Base-by-base conservation (phyloP, 2,888 invertebrate species). In the Auanema freiburgensis region DNA sequence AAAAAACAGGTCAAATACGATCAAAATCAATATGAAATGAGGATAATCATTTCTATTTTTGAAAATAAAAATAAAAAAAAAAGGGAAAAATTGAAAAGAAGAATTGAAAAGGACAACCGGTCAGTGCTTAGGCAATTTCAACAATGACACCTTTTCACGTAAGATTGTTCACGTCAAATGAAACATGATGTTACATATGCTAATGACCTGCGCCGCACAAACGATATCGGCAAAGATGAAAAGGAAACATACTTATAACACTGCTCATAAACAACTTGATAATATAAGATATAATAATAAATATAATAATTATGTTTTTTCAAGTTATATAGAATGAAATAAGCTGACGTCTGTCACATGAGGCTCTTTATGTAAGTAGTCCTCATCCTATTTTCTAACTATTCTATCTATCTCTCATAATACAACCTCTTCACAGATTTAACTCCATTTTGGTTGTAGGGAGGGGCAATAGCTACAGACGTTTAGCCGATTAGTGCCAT, bases 101-200 rank as follows among this genome's bases (percentile, higher is more conserved):
- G 8, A 43, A 50, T n/a, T n/a, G 25, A 53, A 43, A 59, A 14
- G 53, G 16, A 59, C 51, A 51, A 24, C 42, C 42, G 46, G 42
- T 21, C 24, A 63, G 51, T 52, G 42, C 56, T 46, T 59, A 56
- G 56, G 59, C 59, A 58, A 64, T 64, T 59, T 64, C 59, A 59
- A 33, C 33, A 33, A 33, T 33, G 33, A 33, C 33, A 33, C 33
- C 33, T 33, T 33, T 33, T 3, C 33, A 33, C 33, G 33, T 33
- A 33, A 3, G 33, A 3, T 3, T 33, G 33, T 33, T 33, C 33
- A 33, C 33, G 33, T 33, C 33, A 33, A 33, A 33, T 5, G 33
- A 8, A 33, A 33, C 3, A 18, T 46, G 21, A 46, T 6, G 46
- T 46, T 18, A 8, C 16, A 46, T 16, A 18, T 46, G 46, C 16